phyloP scores from a whole-genome alignment of 23 tunicate genomes.

The Clavelina lepadiformis region DNA sequence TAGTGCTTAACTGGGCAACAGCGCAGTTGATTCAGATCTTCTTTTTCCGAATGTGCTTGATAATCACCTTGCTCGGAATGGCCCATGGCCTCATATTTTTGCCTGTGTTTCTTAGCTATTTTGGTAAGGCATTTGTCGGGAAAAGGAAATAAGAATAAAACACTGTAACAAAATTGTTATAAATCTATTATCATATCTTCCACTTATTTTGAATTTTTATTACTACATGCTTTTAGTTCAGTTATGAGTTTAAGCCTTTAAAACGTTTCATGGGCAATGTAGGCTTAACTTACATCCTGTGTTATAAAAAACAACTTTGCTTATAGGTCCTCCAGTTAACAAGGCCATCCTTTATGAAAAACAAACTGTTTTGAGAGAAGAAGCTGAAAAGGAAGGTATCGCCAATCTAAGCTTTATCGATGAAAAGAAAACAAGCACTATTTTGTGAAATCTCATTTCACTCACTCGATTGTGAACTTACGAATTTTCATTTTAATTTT shows the following conservation, averaged over 20 bases:
- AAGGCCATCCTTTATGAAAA: constrained; percentile 74
- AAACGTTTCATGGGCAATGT: too few species aligned
- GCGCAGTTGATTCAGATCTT: constrained; percentile 95
- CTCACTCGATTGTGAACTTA: too few species aligned
- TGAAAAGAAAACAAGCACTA: background rate
- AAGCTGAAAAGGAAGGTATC: constrained; percentile 1
- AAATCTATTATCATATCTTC: too few species aligned
- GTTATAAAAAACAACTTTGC: too few species aligned
- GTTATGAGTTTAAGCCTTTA: too few species aligned
- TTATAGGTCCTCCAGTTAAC: constrained; percentile 86
- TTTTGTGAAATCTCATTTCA: too few species aligned
- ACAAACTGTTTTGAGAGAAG: constrained; percentile 36
- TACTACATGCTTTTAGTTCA: too few species aligned
- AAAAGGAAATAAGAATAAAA: too few species aligned
- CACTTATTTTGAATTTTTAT: too few species aligned
- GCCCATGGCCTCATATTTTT: constrained; percentile 98
- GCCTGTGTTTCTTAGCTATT: constrained; percentile 92
- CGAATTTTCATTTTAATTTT: too few species aligned
- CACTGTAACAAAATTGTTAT: background rate
- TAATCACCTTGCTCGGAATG: constrained; percentile 89
- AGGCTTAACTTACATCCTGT: too few species aligned
- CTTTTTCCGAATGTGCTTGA: constrained; percentile 98
- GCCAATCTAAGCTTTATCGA: constrained; percentile 1
- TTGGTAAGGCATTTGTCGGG: too few species aligned
- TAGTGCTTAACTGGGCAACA: constrained; percentile 89